These are phyloP conservation scores for Drosophila obscura DNA, from an alignment of 1,140 invertebrate genomes.

Conservation along the genomic window DNA sequence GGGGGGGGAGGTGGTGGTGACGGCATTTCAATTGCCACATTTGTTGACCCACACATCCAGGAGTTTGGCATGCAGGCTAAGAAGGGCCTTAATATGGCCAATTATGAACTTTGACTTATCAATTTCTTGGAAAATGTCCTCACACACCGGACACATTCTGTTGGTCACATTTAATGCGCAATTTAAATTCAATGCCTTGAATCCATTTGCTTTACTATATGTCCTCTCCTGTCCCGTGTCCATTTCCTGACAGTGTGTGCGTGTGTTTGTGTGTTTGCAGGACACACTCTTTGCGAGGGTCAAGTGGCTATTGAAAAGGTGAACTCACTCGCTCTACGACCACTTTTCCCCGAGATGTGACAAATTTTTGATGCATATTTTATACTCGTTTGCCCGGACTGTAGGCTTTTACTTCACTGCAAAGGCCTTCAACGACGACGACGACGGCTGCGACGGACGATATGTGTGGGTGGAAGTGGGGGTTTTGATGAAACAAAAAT, in stretches of 20 bases:
- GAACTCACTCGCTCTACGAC: slow-evolving; percentile 57
- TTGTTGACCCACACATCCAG: slow-evolving; percentile 1
- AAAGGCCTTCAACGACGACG: slow-evolving; percentile 8
- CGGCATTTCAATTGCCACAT: slow-evolving; percentile 4
- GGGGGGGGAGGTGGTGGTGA: no score
- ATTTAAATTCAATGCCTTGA: slow-evolving; percentile 77
- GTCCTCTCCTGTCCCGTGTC: background rate
- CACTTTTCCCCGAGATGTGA: slow-evolving; percentile 64
- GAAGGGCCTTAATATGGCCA: slow-evolving; percentile 37
- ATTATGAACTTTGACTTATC: slow-evolving; percentile 81
- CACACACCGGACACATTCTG: slow-evolving; percentile 44
- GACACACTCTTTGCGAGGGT: slow-evolving; percentile 53
- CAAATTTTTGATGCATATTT: slow-evolving; percentile 80
- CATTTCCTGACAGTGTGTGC: background rate
- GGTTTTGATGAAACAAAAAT: slow-evolving; percentile 35
- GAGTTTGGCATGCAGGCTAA: no score
- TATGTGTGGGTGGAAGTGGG: slow-evolving; percentile 17
- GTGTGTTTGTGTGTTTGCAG: background rate
- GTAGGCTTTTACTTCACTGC: slow-evolving; percentile 18
- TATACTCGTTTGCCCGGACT: slow-evolving; percentile 29
- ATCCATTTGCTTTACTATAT: slow-evolving; percentile 27
- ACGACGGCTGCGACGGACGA: no score
- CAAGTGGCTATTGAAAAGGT: slow-evolving; percentile 78
- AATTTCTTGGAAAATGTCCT: slow-evolving; percentile 62
- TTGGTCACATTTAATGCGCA: slow-evolving; percentile 71